These are phyloP conservation scores for Macrocentrus cingulum DNA, from an alignment of 1,140 invertebrate species.

Conservation along the genomic window DNA sequence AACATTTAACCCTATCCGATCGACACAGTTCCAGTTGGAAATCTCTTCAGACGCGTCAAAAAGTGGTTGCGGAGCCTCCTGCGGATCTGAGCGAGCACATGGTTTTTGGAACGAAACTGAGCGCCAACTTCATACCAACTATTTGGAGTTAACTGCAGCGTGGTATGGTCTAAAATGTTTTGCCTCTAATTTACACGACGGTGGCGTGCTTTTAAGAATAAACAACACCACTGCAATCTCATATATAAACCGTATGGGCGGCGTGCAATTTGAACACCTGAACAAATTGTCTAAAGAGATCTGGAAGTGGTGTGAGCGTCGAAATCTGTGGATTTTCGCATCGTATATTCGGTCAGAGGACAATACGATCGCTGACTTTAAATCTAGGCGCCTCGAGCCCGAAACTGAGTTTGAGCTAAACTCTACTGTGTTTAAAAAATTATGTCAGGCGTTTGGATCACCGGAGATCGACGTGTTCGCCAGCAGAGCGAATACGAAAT, in stretches of 20 bases:
- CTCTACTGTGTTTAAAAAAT: neutral
- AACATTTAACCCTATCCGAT: neutral
- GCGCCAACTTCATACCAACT: slow-evolving; percentile 8
- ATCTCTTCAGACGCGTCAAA: slow-evolving; percentile 20
- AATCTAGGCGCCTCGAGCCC: neutral
- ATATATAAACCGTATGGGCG: slow-evolving; percentile 27
- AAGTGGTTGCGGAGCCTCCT: slow-evolving; percentile 1
- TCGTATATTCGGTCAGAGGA: neutral
- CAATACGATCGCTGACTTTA: neutral
- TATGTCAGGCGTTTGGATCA: neutral
- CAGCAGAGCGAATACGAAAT: neutral
- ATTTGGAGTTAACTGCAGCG: slow-evolving; percentile 23
- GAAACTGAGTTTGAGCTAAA: slow-evolving; percentile 7
- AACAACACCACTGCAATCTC: slow-evolving; percentile 24
- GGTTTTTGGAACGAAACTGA: slow-evolving; percentile 17
- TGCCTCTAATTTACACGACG: neutral
- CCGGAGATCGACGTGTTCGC: slow-evolving; percentile 8
- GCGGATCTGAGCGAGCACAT: neutral
- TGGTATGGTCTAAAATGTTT: slow-evolving; percentile 19
- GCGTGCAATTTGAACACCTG: slow-evolving; percentile 4
- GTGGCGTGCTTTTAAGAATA: slow-evolving; percentile 22
- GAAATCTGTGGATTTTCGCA: neutral
- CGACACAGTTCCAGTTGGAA: neutral
- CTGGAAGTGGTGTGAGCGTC: neutral
- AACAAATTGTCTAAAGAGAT: slow-evolving; percentile 9